Conservation (phyloP, 2,797 vertebrate species). For the Hylomyscus alleni region DNA sequence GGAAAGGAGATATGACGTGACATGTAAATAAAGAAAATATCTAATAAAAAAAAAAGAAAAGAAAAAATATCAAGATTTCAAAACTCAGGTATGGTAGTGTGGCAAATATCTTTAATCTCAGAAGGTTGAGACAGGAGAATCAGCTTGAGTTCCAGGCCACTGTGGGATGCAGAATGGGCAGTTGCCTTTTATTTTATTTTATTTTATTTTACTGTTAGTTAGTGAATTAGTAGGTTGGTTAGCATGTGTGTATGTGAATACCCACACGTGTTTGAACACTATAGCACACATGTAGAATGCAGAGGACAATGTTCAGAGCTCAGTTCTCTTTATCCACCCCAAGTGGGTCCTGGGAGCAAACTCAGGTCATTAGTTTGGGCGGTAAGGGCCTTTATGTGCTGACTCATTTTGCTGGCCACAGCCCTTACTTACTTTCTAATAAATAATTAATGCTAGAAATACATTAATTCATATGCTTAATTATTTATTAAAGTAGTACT, state of each 20-base stretch:
- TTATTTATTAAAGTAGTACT: not conserved
- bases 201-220: not conserved
- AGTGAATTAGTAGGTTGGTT: no score
- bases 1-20: no score
- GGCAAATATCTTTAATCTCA: not conserved
- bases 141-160: not conserved
- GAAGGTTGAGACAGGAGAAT: not conserved
- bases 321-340: not conserved
- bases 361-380: not conserved
- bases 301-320: not conserved
- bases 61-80: not conserved
- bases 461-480: not conserved
- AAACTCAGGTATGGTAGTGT: not conserved
- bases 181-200: no score
- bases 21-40: no score
- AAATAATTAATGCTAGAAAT: not conserved
- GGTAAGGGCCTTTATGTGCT: not conserved
- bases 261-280: not conserved
- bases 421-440: not conserved
- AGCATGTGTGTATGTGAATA: fast-evolving
- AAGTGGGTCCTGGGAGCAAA: not conserved
- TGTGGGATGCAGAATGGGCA: not conserved
- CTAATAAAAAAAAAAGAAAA: no score
- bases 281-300: not conserved
- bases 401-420: not conserved